Evolutionary conservation across 2,797 vertebrate genomes (phyloP).

Genomic region (Natrix natrix): DNA sequence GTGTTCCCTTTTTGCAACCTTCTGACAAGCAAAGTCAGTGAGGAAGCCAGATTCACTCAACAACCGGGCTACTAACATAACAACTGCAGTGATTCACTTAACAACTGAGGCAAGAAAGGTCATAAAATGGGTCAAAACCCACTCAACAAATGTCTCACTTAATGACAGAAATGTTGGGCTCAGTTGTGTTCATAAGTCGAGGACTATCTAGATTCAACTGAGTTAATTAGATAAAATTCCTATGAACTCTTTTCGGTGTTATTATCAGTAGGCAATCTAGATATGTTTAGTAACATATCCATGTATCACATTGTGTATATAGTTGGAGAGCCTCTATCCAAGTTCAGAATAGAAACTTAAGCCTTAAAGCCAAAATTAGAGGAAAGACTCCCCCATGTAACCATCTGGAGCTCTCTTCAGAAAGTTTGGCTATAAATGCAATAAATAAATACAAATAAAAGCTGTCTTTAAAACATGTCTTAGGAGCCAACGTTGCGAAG

Average conservation of each 20-base stretch:
- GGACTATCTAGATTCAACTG: neutral
- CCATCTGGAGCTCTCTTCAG: neutral
- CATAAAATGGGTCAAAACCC: neutral
- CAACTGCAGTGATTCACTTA: neutral
- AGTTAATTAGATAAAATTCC: neutral
- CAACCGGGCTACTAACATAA: neutral
- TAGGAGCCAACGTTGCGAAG: too few species aligned
- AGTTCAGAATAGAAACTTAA: constrained; percentile 38
- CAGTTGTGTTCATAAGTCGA: neutral
- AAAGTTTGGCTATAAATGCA: neutral
- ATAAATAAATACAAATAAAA: neutral
- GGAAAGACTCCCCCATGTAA: neutral
- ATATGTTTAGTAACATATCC: constrained; percentile 47
- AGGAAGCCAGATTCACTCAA: neutral
- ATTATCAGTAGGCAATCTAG: constrained; percentile 16
- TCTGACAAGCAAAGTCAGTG: neutral
- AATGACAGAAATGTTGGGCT: neutral
- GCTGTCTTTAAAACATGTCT: neutral
- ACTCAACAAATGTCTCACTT: neutral
- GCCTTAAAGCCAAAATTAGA: constrained; percentile 38
- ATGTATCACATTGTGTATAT: constrained; percentile 19
- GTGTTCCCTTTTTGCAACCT: neutral
- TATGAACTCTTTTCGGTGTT: constrained; percentile 3
- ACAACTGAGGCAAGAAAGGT: neutral
- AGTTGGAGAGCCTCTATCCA: constrained; percentile 33